phyloP scores from a whole-genome alignment of 2,888 invertebrate species.

The Rutpela maculata region DNA sequence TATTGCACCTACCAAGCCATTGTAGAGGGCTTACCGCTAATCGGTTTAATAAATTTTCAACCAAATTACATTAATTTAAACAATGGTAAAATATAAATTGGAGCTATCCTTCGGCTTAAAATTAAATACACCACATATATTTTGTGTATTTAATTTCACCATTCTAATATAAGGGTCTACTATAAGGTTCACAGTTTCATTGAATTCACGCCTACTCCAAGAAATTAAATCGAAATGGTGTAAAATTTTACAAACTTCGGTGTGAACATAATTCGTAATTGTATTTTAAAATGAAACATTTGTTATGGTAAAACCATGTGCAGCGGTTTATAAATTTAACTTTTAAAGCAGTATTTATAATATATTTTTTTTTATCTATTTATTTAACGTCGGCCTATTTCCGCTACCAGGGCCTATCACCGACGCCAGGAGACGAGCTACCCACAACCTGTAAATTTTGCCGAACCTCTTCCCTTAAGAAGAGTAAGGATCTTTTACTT shows the following conservation, averaged over 20 bases:
- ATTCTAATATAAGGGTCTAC: background rate
- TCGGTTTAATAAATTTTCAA: slow-evolving; percentile 31
- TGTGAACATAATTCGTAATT: background rate
- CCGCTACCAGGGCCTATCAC: no score
- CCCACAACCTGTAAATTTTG: no score
- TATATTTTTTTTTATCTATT: no score
- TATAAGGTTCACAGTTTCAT: background rate
- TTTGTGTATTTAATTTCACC: slow-evolving; percentile 14
- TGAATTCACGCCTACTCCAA: slow-evolving; percentile 2
- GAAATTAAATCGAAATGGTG: background rate
- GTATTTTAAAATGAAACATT: background rate
- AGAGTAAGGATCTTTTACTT: no score
- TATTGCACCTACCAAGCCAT: slow-evolving; percentile 13
- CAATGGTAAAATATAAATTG: slow-evolving; percentile 28
- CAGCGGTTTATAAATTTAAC: background rate
- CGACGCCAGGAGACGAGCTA: no score
- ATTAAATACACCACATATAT: slow-evolving; percentile 12
- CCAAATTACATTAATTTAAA: slow-evolving; percentile 29
- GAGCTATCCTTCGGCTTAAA: background rate
- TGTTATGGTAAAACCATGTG: background rate
- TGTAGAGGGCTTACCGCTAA: slow-evolving; percentile 30
- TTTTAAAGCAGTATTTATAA: no score
- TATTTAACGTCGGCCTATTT: no score
- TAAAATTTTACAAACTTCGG: background rate
- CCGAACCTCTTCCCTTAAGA: no score